Conservation (phyloP, 2,888 invertebrate genomes). For the Deilephila porcellus region DNA sequence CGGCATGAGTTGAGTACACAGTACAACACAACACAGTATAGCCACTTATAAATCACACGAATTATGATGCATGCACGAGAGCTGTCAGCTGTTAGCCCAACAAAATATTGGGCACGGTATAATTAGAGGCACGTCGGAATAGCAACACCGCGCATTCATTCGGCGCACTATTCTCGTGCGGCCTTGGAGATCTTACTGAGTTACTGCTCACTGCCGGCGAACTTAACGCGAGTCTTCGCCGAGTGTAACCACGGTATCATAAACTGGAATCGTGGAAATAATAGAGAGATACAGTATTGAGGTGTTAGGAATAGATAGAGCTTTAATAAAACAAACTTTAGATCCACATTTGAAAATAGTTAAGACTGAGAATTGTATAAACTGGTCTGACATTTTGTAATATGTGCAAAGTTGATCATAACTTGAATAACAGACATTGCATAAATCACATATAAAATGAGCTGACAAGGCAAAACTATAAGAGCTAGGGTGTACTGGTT, state of each 20-base stretch:
- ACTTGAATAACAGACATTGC: neutral
- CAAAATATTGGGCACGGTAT: constrained; percentile 59
- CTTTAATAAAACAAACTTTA: neutral
- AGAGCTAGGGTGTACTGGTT: too few species aligned
- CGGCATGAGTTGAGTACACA: neutral
- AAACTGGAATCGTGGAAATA: neutral
- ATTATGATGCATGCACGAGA: constrained; percentile 53
- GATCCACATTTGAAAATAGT: neutral
- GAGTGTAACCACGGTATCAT: constrained; percentile 4
- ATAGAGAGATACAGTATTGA: too few species aligned
- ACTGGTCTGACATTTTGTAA: neutral
- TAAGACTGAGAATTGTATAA: neutral
- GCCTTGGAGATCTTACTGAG: constrained; percentile 67
- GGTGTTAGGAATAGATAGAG: neutral
- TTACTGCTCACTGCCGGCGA: constrained; percentile 52
- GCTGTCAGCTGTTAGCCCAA: constrained; percentile 58
- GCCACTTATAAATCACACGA: constrained; percentile 36
- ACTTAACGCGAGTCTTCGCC: constrained; percentile 36
- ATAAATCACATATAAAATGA: neutral
- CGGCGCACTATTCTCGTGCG: constrained; percentile 67
- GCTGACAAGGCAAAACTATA: too few species aligned
- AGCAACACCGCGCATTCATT: constrained; percentile 64
- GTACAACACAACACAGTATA: neutral
- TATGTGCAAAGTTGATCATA: neutral
- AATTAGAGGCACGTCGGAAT: constrained; percentile 65